Percentiles rank a stretch among this genome's conserved stretches.
Conservation (phyloP, 2,888 invertebrate genomes). For the Himalopsyche kuldschensis region DNA sequence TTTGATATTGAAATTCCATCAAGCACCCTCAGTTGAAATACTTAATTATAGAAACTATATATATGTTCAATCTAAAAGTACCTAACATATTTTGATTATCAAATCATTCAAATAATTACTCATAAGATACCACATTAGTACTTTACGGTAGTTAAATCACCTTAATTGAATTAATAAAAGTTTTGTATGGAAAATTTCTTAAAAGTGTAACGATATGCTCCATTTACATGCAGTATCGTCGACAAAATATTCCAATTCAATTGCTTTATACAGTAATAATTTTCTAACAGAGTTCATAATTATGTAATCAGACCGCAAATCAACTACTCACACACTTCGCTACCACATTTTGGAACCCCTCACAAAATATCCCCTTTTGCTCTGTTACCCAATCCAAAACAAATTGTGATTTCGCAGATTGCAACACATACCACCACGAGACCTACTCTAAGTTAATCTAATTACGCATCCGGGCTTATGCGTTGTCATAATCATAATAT, state of each 20-base stretch:
- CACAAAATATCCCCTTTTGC: slow-evolving; percentile 7
- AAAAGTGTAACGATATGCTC: too few species aligned
- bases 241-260: not conserved
- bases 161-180: too few species aligned
- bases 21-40: too few species aligned
- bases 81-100: too few species aligned
- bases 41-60: too few species aligned
- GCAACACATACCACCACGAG: not conserved
- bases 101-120: too few species aligned
- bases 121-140: too few species aligned
- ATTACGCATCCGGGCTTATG: not conserved
- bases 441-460: not conserved
- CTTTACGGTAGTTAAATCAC: too few species aligned
- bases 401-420: slow-evolving; percentile 25
- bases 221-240: too few species aligned
- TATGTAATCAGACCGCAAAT: not conserved
- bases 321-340: not conserved
- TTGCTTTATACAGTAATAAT: not conserved
- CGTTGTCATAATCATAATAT: not conserved
- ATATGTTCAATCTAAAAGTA: too few species aligned
- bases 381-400: slow-evolving; percentile 22
- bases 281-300: not conserved
- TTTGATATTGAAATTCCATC: too few species aligned
- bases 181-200: too few species aligned
- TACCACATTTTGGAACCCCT: not conserved